Base-by-base conservation (phyloP, 1,140 invertebrate species). In the Aphelinus atriplicis region DNA sequence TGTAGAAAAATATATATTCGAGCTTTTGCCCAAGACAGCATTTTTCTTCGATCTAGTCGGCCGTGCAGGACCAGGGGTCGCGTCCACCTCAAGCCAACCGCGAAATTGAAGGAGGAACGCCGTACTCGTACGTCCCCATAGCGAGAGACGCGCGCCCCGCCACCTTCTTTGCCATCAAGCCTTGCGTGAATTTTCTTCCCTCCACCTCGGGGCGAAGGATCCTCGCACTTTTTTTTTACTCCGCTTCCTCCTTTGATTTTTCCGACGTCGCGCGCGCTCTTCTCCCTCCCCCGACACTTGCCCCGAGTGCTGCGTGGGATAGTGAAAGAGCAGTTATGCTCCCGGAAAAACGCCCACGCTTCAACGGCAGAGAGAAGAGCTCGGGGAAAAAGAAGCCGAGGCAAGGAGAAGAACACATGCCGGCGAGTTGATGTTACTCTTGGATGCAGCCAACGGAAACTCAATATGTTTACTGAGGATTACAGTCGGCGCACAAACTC, bases 41-140 rank as follows among this genome's bases (percentile, higher is more conserved):
- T 26, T 26, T 26, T 26, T 26, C 26, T 26, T 26, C 26, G 26
- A 26, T 26, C 26, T 26, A 26, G 26, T 26, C 26, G 26, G 26
- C 26, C 26, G 0, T 26, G 26, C 26, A 26, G 26, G 26, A 26
- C 26, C 26, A 26, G 26, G 26, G 26, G 26, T 26, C 26, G 26
- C 42, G 45, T 63, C 50, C 42, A 68, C 50, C 70, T 73, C 65
- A 69, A 77, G 43, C 61, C 53, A 72, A 62, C 73, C 74, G 76
- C 72, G 73, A 80, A 82, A 82, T 81, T 80, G 78, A 79, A 75
- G 77, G 78, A 80, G 75, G 69, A 65, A 71, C 26, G 48, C 66
- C 42, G 75, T 78, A 77, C 77, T 75, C 77, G 64, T 78, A 78
- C 69, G 67, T 80, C 76, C 77, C 77, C 26, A 26, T 26, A 26